These are phyloP conservation scores for Phylloscopus trochilus DNA, from an alignment of 2,113 vertebrate genomes.

Conservation along the genomic window DNA sequence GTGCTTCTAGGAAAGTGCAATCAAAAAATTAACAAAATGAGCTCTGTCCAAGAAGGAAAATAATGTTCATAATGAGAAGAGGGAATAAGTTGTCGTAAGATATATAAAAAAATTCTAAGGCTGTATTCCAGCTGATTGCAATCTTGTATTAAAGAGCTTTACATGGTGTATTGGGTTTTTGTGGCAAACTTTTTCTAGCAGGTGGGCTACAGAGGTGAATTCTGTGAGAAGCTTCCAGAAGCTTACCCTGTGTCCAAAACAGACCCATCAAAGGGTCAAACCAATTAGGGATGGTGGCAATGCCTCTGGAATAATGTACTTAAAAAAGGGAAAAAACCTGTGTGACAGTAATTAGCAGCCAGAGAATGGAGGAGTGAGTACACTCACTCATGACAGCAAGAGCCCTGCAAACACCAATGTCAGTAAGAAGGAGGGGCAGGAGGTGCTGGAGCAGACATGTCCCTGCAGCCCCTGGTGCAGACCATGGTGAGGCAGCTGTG, in stretches of 20 bases:
- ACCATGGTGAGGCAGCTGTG: neutral
- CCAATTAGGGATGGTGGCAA: rapidly evolving
- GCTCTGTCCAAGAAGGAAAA: neutral
- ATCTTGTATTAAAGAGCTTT: neutral
- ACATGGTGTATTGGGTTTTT: neutral
- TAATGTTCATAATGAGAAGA: neutral
- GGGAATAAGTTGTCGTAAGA: rapidly evolving
- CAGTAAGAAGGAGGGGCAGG: neutral
- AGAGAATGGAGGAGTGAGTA: neutral
- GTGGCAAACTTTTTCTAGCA: neutral
- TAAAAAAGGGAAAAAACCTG: neutral
- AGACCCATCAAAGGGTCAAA: neutral
- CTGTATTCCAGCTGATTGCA: neutral
- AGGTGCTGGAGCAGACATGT: neutral
- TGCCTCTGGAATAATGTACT: neutral
- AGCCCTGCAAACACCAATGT: neutral
- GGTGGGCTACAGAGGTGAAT: neutral
- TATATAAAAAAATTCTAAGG: neutral
- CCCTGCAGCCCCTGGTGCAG: neutral
- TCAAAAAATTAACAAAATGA: neutral
- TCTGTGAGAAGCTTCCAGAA: neutral
- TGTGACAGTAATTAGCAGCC: neutral
- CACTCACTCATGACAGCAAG: neutral
- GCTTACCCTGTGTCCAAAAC: neutral
- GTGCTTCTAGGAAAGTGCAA: neutral